phyloP scores from a whole-genome alignment of 2,888 invertebrate species.

The Leptinotarsa rubiginosa region DNA sequence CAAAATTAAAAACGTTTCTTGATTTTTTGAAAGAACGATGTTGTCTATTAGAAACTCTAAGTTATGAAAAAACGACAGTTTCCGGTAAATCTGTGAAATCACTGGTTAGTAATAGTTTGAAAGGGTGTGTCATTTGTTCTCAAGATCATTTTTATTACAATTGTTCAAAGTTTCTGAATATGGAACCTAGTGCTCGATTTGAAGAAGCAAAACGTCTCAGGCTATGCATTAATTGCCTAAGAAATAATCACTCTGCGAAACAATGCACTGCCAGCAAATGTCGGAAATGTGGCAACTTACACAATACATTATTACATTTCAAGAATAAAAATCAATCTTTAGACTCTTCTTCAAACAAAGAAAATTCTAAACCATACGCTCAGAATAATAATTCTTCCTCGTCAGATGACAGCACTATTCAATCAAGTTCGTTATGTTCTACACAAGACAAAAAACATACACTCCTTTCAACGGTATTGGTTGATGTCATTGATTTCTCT shows the following conservation, averaged over 20 bases:
- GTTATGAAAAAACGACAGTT: not conserved
- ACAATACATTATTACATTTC: not conserved
- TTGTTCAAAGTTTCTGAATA: not conserved
- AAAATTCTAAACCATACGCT: not conserved
- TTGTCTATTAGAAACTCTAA: not conserved
- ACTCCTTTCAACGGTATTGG: not conserved
- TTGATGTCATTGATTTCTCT: not conserved
- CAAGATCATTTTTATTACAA: not conserved
- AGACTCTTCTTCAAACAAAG: not conserved
- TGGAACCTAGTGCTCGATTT: not conserved
- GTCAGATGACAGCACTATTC: too few relatives aligned
- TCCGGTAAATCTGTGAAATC: not conserved
- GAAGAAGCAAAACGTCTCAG: not conserved
- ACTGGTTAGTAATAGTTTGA: not conserved
- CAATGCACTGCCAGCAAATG: not conserved
- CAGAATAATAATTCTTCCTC: not conserved
- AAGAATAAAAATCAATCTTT: not conserved
- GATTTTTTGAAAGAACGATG: too few relatives aligned
- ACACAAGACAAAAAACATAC: not conserved
- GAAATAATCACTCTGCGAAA: not conserved
- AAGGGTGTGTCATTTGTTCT: not conserved
- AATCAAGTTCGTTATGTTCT: not conserved
- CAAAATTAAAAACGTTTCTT: not conserved
- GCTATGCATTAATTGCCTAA: not conserved
- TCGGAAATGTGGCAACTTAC: not conserved